Percentiles rank a stretch among this genome's conserved stretches.
phyloP scores from a whole-genome alignment of 2,888 invertebrate species.

The Eupithecia pulchellata region DNA sequence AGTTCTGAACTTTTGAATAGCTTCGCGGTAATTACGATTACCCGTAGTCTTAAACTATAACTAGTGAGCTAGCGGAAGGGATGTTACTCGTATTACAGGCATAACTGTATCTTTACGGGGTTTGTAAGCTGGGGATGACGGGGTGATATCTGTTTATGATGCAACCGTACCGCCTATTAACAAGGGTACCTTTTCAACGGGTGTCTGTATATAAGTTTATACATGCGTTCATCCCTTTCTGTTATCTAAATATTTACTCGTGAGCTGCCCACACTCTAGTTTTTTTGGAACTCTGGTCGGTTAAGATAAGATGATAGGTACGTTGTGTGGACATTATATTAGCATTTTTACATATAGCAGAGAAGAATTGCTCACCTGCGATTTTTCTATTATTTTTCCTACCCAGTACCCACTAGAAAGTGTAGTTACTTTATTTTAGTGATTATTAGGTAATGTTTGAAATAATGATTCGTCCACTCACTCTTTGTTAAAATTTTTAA shows the following conservation, averaged over 20 bases:
- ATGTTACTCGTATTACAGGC: constrained; percentile 34
- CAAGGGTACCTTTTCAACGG: constrained; percentile 29
- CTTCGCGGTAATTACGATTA: constrained; percentile 53
- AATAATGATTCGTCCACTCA: too few relatives aligned
- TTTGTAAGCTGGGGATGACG: constrained; percentile 42
- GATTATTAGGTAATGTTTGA: background rate
- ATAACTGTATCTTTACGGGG: constrained; percentile 41
- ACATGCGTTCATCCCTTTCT: background rate
- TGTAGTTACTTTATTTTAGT: background rate
- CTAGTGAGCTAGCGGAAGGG: constrained; percentile 41
- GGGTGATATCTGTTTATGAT: constrained; percentile 40
- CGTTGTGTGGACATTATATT: background rate
- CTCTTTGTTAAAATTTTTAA: too few relatives aligned
- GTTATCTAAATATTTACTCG: background rate
- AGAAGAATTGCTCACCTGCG: background rate
- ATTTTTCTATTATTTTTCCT: background rate
- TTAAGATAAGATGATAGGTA: background rate
- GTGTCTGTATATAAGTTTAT: background rate
- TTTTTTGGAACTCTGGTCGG: background rate
- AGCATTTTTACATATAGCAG: background rate
- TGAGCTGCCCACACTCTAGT: background rate
- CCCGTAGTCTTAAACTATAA: constrained; percentile 36
- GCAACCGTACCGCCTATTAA: constrained; percentile 35
- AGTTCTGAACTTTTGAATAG: constrained; percentile 53
- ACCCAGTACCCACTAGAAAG: background rate